Evolutionary conservation across 2,113 vertebrate species (phyloP), one percentile per base, ranked within the genome.

Genomic region (Tylochromis polylepis): DNA sequence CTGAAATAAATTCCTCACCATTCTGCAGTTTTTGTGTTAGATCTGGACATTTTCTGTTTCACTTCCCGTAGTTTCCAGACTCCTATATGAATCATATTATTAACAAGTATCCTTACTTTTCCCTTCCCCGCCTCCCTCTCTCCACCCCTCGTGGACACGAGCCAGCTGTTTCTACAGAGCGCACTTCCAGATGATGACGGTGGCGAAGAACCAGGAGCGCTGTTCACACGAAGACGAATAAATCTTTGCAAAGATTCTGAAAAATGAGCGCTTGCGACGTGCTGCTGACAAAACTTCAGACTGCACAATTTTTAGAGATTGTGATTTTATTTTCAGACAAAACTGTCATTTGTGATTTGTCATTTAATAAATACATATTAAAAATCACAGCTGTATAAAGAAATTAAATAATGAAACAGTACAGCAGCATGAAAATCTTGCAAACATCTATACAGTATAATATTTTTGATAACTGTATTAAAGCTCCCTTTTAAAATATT

Each of bases 291-390:
- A 65, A 84, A 82, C 1, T 11, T 58, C 78, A 81, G 58, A 87
- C 78, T 27, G 75, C 31, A 84, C 3, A 51, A 20, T 43, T 51
- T 78, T 75, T 20, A 24, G 22, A 53, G 67, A 55, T 81, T 56
- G 29, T 2, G 16, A 20, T 72, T 92, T 88, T 91, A 91, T 91
- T 94, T 91, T 57, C 16, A 49, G 62, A 27, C 14, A 11, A 46
- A 22, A 57, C 29, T 82, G 18, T 75, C 36, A 82, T 86, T 43
- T 36, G 3, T 4, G 58, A 20, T 56, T 51, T 85, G 24, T 84
- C 24, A 43, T 77, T 87, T 67, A 91, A 94, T 93, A 95, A 93
- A 95, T 94, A 95, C 56, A 85, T 78, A 79, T 86, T 82, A 92
- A 89, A 92, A 92, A 94, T 83, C 70, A 91, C 87, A 91, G 80